These are phyloP conservation scores for Temnothorax nylanderi DNA, from an alignment of 1,140 invertebrate genomes.

Conservation along the genomic window DNA sequence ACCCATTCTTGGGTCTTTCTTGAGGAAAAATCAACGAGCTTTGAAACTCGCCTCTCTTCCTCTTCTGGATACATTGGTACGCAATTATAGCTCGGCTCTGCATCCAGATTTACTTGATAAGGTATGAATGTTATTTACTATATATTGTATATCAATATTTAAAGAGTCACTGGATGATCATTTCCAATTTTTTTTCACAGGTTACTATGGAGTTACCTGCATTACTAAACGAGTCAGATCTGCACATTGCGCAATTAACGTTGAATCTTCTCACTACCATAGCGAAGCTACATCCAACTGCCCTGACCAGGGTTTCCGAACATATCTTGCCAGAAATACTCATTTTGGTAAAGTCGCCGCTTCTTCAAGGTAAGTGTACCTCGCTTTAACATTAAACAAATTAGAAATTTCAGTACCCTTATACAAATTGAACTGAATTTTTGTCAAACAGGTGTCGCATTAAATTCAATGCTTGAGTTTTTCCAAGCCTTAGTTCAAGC, in stretches of 20 bases:
- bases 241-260: constrained; percentile 97
- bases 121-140: constrained; percentile 80
- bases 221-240: constrained; percentile 96
- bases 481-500: constrained; percentile 95
- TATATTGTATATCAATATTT: constrained; percentile 15
- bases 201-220: constrained; percentile 94
- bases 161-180: background rate
- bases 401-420: background rate
- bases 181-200: constrained; percentile 63
- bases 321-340: constrained; percentile 94
- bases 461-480: constrained; percentile 96
- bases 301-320: constrained; percentile 89
- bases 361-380: constrained; percentile 90
- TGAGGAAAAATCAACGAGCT: constrained; percentile 98
- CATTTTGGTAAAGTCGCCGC: constrained; percentile 94
- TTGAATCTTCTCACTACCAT: constrained; percentile 92
- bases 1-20: constrained; percentile 96
- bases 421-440: background rate
- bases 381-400: background rate
- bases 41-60: constrained; percentile 96
- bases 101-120: constrained; percentile 91
- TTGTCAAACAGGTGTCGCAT: constrained; percentile 89
- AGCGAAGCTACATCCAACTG: constrained; percentile 89
- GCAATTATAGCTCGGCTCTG: constrained; percentile 92
- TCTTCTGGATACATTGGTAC: constrained; percentile 95